A percentile compares a stretch with the other conserved stretches of the same genome.
Evolutionary conservation across 2,797 vertebrate genomes (phyloP).

Genomic region (Poecilia gillii): DNA sequence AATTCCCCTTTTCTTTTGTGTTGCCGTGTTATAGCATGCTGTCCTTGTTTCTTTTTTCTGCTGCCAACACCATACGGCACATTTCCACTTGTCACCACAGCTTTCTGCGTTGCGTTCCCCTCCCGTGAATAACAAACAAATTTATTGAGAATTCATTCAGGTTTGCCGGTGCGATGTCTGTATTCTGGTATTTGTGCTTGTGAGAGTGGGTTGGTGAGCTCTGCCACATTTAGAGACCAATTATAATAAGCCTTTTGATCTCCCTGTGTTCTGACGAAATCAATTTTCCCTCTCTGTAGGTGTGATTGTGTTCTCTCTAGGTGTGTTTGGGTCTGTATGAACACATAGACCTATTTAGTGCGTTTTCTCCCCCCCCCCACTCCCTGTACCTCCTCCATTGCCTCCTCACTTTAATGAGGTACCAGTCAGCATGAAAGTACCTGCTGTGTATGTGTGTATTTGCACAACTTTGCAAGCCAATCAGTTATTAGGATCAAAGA

Average conservation of each 20-base stretch:
- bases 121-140: constrained; percentile 26
- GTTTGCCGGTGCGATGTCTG: constrained; percentile 38
- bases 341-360: constrained; percentile 13
- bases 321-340: constrained; percentile 23
- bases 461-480: constrained; percentile 26
- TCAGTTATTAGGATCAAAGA: constrained; percentile 46
- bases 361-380: constrained; percentile 3
- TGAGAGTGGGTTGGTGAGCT: constrained; percentile 55
- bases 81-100: constrained; percentile 27
- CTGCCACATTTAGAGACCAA: constrained; percentile 74
- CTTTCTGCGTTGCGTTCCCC: constrained; percentile 11
- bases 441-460: constrained; percentile 5
- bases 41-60: constrained; percentile 60
- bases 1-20: constrained; percentile 22
- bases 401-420: constrained; percentile 63
- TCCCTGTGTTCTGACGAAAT: constrained; percentile 70
- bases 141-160: constrained; percentile 36
- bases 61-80: constrained; percentile 22
- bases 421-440: constrained; percentile 45
- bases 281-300: constrained; percentile 68
- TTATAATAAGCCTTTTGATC: constrained; percentile 79
- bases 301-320: constrained; percentile 29
- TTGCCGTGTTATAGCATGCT: constrained; percentile 34
- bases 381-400: constrained; percentile 38
- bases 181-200: constrained; percentile 33